A percentile compares a stretch with the other conserved stretches of the same genome.
Conservation (phyloP, 2,888 invertebrate genomes). For the Pycnomerus fuliginosus region DNA sequence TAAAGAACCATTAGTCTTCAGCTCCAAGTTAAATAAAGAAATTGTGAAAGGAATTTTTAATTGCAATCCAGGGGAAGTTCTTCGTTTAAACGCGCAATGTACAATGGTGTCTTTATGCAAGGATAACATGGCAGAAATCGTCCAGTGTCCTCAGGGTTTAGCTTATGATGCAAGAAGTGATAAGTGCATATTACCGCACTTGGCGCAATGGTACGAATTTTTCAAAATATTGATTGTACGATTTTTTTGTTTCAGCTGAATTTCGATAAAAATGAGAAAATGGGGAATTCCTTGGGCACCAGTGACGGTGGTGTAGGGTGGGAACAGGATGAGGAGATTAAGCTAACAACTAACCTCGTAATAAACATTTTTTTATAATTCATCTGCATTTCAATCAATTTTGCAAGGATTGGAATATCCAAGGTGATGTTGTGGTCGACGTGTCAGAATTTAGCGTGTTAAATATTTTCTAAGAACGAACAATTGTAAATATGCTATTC, state of each 20-base stretch:
- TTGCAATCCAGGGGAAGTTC: slow-evolving; percentile 45
- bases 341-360: too few relatives aligned
- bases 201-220: slow-evolving; percentile 48
- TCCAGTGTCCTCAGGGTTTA: slow-evolving; percentile 49
- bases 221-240: neutral
- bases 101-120: slow-evolving; percentile 48
- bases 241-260: too few relatives aligned
- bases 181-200: slow-evolving; percentile 45
- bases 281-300: too few relatives aligned
- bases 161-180: slow-evolving; percentile 47
- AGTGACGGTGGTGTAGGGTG: too few relatives aligned
- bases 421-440: too few relatives aligned
- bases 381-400: too few relatives aligned
- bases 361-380: too few relatives aligned
- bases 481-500: too few relatives aligned
- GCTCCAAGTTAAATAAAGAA: slow-evolving; percentile 4
- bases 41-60: slow-evolving; percentile 16
- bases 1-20: slow-evolving; percentile 30
- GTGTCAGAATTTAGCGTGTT: too few relatives aligned
- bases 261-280: neutral
- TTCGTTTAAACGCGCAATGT: slow-evolving; percentile 47
- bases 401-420: too few relatives aligned
- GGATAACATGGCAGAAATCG: slow-evolving; percentile 45
- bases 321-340: too few relatives aligned
- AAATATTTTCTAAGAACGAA: too few relatives aligned